Evolutionary conservation across 2,888 invertebrate species (phyloP).

Genomic region (Timema cristinae): DNA sequence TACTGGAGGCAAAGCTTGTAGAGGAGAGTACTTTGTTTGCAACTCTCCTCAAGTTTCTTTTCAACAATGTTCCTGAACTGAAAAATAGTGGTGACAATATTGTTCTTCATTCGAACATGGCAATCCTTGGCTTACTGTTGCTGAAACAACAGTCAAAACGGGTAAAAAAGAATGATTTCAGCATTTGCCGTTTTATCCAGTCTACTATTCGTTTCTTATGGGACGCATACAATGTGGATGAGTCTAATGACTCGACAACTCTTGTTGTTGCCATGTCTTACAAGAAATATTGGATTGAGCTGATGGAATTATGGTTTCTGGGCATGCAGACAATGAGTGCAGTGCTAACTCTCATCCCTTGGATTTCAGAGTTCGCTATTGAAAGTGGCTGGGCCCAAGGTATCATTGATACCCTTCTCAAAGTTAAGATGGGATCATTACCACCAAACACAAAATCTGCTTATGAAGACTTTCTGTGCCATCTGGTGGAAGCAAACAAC

Average conservation of each 20-base stretch:
- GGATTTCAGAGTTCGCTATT: conserved; percentile 86
- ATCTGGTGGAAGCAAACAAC: conserved; percentile 75
- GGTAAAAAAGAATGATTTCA: conserved; percentile 82
- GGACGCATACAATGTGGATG: conserved; percentile 89
- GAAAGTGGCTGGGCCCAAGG: conserved; percentile 94
- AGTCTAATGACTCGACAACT: conserved; percentile 76
- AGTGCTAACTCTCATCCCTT: conserved; percentile 74
- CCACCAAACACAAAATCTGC: conserved; percentile 83
- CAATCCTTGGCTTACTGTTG: conserved; percentile 75
- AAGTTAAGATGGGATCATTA: conserved; percentile 77
- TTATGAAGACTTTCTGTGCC: conserved; percentile 84
- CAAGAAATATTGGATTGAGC: conserved; percentile 83
- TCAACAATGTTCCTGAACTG: conserved; percentile 77
- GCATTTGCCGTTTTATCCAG: conserved; percentile 84
- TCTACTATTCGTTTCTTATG: conserved; percentile 86
- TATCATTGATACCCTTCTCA: conserved; percentile 73
- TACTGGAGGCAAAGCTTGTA: conserved; percentile 78
- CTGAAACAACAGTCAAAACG: conserved; percentile 78
- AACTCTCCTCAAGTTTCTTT: conserved; percentile 77
- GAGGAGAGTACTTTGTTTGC: conserved; percentile 74
- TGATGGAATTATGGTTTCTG: conserved; percentile 88
- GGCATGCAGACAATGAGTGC: conserved; percentile 91
- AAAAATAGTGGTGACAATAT: conserved; percentile 80
- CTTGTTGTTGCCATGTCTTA: conserved; percentile 81
- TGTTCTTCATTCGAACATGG: conserved; percentile 78